Conservation (phyloP, 2,797 vertebrate species). For the Poeciliopsis turneri region DNA sequence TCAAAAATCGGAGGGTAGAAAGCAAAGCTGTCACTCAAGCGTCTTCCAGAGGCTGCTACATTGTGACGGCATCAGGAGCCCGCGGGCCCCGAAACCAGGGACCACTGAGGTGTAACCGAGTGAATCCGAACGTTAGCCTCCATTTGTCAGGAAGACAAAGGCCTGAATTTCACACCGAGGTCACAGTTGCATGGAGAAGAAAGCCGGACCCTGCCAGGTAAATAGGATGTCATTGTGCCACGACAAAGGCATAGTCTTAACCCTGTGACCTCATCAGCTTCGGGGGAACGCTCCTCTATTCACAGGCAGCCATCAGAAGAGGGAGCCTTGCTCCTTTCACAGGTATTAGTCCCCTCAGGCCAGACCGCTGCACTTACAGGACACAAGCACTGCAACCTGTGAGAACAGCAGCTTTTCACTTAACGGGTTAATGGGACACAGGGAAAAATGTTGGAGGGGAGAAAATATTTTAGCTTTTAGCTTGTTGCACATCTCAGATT, state of each 20-base stretch:
- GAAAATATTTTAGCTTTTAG: constrained; percentile 1
- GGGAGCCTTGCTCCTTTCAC: constrained; percentile 54
- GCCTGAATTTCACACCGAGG: constrained; percentile 74
- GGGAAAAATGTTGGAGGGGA: constrained; percentile 2
- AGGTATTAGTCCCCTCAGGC: constrained; percentile 66
- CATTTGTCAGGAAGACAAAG: constrained; percentile 79
- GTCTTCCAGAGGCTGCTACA: constrained; percentile 38
- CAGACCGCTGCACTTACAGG: constrained; percentile 41
- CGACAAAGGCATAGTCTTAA: constrained; percentile 81
- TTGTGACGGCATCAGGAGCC: constrained; percentile 54
- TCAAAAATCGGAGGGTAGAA: constrained; percentile 37
- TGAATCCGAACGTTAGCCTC: constrained; percentile 75
- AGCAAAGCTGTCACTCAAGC: constrained; percentile 42
- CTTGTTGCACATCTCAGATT: background rate
- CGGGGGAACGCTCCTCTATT: constrained; percentile 69
- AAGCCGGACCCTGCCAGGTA: constrained; percentile 78
- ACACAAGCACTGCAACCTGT: constrained; percentile 53
- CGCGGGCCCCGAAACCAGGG: constrained; percentile 48
- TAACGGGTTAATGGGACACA: constrained; percentile 44
- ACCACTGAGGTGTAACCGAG: constrained; percentile 76
- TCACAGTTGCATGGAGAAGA: constrained; percentile 83
- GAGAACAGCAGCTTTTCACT: constrained; percentile 47
- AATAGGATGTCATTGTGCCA: constrained; percentile 82
- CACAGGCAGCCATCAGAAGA: constrained; percentile 68
- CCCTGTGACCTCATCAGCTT: constrained; percentile 81